Percentiles rank a stretch among this genome's conserved stretches.
Evolutionary conservation across 2,888 invertebrate species (phyloP).

Genomic region (Reticulitermes lucifugus): DNA sequence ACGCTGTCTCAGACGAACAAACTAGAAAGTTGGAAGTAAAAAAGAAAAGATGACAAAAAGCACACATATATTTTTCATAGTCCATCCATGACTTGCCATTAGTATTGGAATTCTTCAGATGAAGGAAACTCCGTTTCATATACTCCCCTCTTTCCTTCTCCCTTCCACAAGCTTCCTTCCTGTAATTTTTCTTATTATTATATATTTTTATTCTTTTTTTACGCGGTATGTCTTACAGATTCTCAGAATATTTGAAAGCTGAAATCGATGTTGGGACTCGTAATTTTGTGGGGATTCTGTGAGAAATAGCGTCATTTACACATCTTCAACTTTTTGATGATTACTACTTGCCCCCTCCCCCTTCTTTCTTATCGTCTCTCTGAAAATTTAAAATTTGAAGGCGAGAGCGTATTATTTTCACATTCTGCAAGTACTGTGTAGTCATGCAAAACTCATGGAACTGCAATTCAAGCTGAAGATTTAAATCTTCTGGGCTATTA

Average conservation of each 20-base stretch:
- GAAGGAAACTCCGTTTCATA: background rate
- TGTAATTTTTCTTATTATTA: conserved; percentile 34
- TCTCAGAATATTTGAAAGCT: conserved; percentile 20
- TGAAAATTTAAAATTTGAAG: conserved; percentile 22
- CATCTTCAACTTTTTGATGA: conserved; percentile 28
- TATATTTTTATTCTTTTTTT: conserved; percentile 15
- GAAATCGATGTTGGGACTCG: background rate
- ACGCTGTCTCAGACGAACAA: background rate
- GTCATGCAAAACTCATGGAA: background rate
- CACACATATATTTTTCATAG: conserved; percentile 14
- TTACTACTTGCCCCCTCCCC: background rate
- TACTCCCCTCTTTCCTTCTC: background rate
- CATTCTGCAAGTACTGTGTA: background rate
- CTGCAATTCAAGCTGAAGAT: background rate
- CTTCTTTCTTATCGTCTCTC: too few relatives aligned
- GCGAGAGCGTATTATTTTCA: background rate
- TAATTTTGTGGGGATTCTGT: background rate
- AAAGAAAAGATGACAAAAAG: background rate
- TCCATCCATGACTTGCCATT: conserved; percentile 34
- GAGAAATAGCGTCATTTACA: conserved; percentile 17
- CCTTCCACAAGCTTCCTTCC: conserved; percentile 8
- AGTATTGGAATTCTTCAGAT: conserved; percentile 27
- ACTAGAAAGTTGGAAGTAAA: conserved; percentile 4
- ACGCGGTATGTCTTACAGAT: background rate
- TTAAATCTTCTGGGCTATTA: too few relatives aligned